Conservation (phyloP, 2,113 vertebrate species). For the Saimiri boliviensis region DNA sequence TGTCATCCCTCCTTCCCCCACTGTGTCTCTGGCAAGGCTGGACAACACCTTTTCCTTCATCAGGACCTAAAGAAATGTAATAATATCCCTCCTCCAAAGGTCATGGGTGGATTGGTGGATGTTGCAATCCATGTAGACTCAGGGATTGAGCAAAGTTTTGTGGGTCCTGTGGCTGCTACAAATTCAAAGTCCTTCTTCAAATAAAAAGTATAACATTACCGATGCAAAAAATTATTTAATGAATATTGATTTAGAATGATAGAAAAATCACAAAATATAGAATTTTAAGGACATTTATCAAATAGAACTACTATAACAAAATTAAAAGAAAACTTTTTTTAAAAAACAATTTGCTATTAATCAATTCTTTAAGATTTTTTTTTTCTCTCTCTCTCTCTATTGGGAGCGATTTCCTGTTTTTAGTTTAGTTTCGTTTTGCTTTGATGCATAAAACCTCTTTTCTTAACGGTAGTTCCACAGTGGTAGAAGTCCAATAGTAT, state of each 20-base stretch:
- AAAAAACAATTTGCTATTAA: not conserved
- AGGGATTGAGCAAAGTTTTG: not conserved
- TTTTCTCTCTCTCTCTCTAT: not conserved
- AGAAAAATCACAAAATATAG: not conserved
- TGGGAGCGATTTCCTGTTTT: not conserved
- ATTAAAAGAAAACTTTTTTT: not conserved
- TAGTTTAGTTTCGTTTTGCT: not conserved
- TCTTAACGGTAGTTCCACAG: not conserved
- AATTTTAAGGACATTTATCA: not conserved
- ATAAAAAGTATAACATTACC: not conserved
- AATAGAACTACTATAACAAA: not conserved
- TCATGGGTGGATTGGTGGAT: rapidly evolving
- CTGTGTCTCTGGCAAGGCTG: not conserved
- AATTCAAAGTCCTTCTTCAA: not conserved
- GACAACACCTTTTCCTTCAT: not conserved
- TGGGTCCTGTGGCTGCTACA: not conserved
- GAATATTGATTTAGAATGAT: not conserved
- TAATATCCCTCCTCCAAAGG: not conserved
- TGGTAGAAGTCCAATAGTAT: not conserved
- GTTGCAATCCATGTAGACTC: not conserved
- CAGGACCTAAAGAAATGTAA: not conserved
- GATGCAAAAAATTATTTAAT: not conserved
- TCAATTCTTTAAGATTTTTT: not conserved
- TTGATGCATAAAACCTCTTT: not conserved
- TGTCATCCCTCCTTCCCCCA: rapidly evolving